A percentile compares a stretch with the other conserved stretches of the same genome.
These are phyloP conservation scores for Pungitius pungitius DNA, from an alignment of 2,113 vertebrate genomes.

Conservation along the genomic window DNA sequence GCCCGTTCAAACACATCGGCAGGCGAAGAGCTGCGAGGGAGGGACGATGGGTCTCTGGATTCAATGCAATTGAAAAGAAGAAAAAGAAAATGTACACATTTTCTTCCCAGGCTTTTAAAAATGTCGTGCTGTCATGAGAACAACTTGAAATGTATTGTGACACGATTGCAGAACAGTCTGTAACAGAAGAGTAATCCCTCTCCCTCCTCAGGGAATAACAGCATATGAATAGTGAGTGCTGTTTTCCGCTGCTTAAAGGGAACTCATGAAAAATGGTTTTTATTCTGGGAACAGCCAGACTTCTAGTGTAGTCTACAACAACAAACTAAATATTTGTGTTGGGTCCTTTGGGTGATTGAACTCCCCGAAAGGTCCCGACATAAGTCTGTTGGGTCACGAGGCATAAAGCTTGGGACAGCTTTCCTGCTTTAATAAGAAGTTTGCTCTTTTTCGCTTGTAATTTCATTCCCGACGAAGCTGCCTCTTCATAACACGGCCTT, in stretches of 20 bases:
- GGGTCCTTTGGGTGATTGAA: neutral
- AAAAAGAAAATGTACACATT: neutral
- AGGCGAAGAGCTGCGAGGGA: conserved; percentile 51
- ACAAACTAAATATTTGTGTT: neutral
- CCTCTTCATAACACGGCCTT: neutral
- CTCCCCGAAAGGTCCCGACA: neutral
- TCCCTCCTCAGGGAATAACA: neutral
- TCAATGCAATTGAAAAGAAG: conserved; percentile 30
- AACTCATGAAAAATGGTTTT: neutral
- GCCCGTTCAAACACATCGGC: conserved; percentile 71
- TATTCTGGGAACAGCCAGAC: neutral
- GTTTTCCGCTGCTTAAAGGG: neutral
- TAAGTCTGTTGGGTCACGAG: neutral
- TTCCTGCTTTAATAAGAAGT: neutral
- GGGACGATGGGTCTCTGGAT: conserved; percentile 31
- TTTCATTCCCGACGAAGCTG: neutral
- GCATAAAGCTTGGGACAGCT: neutral
- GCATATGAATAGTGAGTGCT: neutral
- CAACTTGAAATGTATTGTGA: neutral
- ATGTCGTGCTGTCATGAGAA: conserved; percentile 22
- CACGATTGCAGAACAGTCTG: conserved; percentile 3
- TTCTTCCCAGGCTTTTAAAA: conserved; percentile 28
- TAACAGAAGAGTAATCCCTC: conserved; percentile 1
- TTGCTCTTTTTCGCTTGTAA: neutral
- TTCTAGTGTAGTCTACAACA: neutral